Conservation (phyloP, 2,888 invertebrate species). For the Elmis aenea region DNA sequence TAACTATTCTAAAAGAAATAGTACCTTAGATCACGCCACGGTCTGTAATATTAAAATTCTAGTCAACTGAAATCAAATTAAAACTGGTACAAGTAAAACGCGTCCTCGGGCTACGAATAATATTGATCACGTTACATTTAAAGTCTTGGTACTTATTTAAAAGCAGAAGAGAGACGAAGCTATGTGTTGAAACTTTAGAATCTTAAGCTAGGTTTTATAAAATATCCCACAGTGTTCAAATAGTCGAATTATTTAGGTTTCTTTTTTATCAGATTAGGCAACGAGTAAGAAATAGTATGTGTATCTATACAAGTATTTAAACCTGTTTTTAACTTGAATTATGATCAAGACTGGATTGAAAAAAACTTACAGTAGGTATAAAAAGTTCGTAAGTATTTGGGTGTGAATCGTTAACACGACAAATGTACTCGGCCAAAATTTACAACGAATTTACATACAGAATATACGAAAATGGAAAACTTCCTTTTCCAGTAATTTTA, state of each 20-base stretch:
- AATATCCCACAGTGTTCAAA: constrained; percentile 10
- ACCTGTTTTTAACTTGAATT: constrained; percentile 19
- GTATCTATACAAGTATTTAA: constrained; percentile 17
- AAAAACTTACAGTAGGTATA: constrained; percentile 4
- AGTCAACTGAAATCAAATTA: no score
- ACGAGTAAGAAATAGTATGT: constrained; percentile 15
- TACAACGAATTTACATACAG: no score
- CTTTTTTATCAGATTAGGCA: constrained; percentile 15
- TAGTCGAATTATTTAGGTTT: constrained; percentile 13
- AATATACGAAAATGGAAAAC: no score
- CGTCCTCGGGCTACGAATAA: no score
- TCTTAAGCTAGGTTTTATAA: constrained; percentile 3
- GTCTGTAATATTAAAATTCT: no score
- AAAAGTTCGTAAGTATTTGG: constrained; percentile 12
- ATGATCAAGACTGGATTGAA: constrained; percentile 11
- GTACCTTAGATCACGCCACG: no score
- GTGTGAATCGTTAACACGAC: constrained; percentile 11
- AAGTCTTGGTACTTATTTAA: background rate
- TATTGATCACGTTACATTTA: background rate
- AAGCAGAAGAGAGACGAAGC: background rate
- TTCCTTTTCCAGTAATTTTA: no score
- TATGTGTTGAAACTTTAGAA: constrained; percentile 9
- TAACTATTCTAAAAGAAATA: no score
- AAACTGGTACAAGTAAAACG: no score
- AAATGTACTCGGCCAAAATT: no score